Conservation (phyloP, 2,113 vertebrate genomes). For the Cyanoramphus novaezelandiae region DNA sequence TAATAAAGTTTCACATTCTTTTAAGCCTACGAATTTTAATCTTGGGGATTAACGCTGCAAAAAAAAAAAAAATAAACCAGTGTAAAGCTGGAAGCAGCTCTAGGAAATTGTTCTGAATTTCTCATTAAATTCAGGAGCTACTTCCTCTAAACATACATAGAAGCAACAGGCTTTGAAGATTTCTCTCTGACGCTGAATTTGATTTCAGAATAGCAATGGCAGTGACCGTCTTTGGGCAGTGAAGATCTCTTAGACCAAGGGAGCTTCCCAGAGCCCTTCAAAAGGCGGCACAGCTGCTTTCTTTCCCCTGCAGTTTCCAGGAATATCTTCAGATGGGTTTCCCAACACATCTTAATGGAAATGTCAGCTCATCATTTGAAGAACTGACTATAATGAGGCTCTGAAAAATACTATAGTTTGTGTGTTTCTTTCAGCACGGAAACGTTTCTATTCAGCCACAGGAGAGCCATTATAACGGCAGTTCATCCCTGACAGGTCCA, state of each 20-base stretch:
- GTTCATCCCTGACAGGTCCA: background rate
- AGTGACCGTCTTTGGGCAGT: background rate
- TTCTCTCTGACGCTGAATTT: background rate
- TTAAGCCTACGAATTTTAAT: background rate
- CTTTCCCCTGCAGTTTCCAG: background rate
- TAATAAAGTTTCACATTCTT: background rate
- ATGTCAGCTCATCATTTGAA: background rate
- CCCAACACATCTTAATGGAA: background rate
- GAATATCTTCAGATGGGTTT: background rate
- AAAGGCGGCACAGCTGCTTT: background rate
- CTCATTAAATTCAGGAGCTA: background rate
- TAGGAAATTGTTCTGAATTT: background rate
- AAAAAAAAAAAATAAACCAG: background rate
- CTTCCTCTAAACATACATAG: background rate
- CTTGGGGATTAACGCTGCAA: background rate
- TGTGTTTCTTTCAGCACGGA: background rate
- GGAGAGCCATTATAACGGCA: background rate
- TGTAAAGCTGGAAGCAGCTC: background rate
- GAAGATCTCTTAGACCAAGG: background rate
- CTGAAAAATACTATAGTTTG: background rate
- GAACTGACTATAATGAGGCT: background rate
- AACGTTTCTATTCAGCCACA: background rate
- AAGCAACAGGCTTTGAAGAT: background rate
- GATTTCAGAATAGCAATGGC: background rate
- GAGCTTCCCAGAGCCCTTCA: background rate